phyloP scores from a whole-genome alignment of 64 coral and sea anemone species.

The Pocillopora verrucosa region DNA sequence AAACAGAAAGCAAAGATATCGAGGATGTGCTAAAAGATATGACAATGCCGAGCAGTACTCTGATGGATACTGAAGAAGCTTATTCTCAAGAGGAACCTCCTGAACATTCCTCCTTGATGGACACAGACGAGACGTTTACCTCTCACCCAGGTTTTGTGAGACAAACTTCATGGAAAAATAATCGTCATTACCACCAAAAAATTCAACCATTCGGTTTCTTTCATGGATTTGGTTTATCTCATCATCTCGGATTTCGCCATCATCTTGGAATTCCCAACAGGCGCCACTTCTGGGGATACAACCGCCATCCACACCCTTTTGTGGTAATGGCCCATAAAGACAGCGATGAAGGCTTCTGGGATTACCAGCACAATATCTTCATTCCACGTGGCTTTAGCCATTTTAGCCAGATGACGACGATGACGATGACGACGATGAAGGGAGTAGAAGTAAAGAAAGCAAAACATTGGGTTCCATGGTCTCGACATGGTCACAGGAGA shows the following conservation, averaged over 20 bases:
- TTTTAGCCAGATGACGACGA: not conserved
- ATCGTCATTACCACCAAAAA: not conserved
- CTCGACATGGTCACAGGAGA: slow-evolving; percentile 15
- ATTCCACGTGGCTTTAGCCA: not conserved
- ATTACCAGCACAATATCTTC: slow-evolving; percentile 46
- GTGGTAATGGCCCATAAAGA: slow-evolving; percentile 44
- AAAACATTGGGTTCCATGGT: slow-evolving; percentile 19
- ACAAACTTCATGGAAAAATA: not conserved
- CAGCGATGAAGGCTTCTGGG: slow-evolving; percentile 26
- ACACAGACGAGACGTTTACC: slow-evolving; percentile 9
- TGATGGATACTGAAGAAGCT: slow-evolving; percentile 23
- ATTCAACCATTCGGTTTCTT: not conserved
- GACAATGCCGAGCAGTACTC: slow-evolving; percentile 23
- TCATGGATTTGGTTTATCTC: not conserved
- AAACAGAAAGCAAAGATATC: slow-evolving; percentile 34
- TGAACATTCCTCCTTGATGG: not conserved
- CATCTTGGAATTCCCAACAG: not conserved
- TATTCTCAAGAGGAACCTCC: not conserved
- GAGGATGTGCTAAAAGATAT: slow-evolving; percentile 33
- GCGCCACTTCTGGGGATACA: slow-evolving; percentile 14
- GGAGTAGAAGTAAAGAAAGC: slow-evolving; percentile 6
- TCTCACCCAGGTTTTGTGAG: not conserved
- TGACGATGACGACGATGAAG: slow-evolving; percentile 9
- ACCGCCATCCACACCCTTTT: slow-evolving; percentile 5
- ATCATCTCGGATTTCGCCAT: not conserved